A percentile compares a stretch with the other conserved stretches of the same genome.
phyloP scores from a whole-genome alignment of 2,888 invertebrate species.

The Dynastes grantii region DNA sequence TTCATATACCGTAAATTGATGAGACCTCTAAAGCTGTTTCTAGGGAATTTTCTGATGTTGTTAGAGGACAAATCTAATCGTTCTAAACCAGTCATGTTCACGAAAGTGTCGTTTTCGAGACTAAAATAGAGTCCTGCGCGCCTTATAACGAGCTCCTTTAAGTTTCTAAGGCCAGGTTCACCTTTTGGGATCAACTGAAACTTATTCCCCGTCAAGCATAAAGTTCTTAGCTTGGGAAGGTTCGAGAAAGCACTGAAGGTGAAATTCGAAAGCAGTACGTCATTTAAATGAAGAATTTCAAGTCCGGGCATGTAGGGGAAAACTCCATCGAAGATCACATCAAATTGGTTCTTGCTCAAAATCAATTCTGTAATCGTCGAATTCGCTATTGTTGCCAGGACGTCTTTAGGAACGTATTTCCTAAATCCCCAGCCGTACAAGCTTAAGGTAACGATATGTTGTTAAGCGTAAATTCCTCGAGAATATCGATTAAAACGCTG shows the following conservation, averaged over 20 bases:
- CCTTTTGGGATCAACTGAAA: constrained; percentile 71
- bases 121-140: constrained; percentile 73
- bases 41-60: constrained; percentile 72
- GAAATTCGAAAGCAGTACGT: constrained; percentile 71
- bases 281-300: constrained; percentile 73
- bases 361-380: constrained; percentile 72
- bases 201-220: constrained; percentile 73
- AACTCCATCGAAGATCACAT: constrained; percentile 70
- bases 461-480: constrained; percentile 66
- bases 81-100: constrained; percentile 70
- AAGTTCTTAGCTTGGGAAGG: constrained; percentile 72
- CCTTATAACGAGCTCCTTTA: constrained; percentile 73
- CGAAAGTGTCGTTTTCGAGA: constrained; percentile 72
- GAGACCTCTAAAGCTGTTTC: constrained; percentile 73
- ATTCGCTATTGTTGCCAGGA: constrained; percentile 72
- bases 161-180: constrained; percentile 12
- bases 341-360: constrained; percentile 75
- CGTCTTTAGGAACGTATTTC: constrained; percentile 70
- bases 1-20: constrained; percentile 71
- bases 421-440: constrained; percentile 74
- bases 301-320: constrained; percentile 75
- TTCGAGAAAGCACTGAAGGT: constrained; percentile 71
- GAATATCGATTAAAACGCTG: constrained; percentile 69
- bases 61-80: constrained; percentile 74
- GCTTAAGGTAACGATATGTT: constrained; percentile 72